Conservation (phyloP, 2,888 invertebrate species). For the Adelphocoris suturalis region DNA sequence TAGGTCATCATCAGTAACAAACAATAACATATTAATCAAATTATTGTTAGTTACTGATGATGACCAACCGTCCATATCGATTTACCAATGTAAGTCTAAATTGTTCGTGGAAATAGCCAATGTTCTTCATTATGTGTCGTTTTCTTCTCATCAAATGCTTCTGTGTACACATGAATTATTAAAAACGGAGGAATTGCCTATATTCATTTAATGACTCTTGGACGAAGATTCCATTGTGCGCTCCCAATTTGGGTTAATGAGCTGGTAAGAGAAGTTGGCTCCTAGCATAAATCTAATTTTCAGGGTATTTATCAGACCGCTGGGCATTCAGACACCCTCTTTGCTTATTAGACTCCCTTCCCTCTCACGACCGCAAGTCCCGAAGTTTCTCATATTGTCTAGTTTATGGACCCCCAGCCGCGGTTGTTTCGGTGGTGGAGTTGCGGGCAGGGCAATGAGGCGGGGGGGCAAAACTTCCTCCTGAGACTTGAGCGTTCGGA, state of each 20-base stretch:
- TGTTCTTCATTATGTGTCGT: too few species aligned
- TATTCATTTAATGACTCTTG: background rate
- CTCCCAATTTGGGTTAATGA: constrained; percentile 18
- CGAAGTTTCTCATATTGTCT: constrained; percentile 15
- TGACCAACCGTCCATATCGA: too few species aligned
- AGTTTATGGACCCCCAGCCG: constrained; percentile 5
- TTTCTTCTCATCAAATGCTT: too few species aligned
- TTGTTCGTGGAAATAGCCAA: too few species aligned
- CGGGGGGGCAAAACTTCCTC: background rate
- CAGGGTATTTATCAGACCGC: constrained; percentile 25
- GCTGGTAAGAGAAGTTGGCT: background rate
- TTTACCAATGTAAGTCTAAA: too few species aligned
- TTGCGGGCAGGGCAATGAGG: background rate
- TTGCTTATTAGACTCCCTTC: background rate
- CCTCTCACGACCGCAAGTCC: background rate
- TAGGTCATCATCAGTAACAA: too few species aligned
- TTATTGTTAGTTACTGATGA: too few species aligned
- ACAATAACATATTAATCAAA: too few species aligned
- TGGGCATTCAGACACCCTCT: constrained; percentile 6
- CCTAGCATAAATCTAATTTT: constrained; percentile 20
- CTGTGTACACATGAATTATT: too few species aligned
- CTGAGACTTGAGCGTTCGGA: background rate
- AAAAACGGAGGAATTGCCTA: too few species aligned
- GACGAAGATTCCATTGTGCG: background rate
- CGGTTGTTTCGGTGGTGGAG: constrained; percentile 1